Conservation (phyloP, 2,113 vertebrate genomes). For the Ibidorhyncha struthersii region DNA sequence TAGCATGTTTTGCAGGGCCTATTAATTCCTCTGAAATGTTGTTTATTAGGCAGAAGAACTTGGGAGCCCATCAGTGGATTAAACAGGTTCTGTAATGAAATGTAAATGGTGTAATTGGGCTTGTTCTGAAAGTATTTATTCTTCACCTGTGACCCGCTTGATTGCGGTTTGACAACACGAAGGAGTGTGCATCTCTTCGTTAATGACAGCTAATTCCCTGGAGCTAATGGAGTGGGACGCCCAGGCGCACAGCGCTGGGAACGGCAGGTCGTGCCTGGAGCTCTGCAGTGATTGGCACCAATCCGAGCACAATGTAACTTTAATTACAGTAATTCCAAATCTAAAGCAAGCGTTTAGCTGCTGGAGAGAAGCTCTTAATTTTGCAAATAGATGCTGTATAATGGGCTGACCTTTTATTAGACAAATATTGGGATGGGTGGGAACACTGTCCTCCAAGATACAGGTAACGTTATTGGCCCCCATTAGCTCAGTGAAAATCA, state of each 20-base stretch:
- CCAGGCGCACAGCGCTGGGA: slow-evolving; percentile 34
- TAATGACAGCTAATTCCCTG: slow-evolving; percentile 76
- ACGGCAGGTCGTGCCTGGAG: slow-evolving; percentile 57
- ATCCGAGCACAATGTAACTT: slow-evolving; percentile 72
- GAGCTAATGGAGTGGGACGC: slow-evolving; percentile 74
- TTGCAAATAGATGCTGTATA: slow-evolving; percentile 62
- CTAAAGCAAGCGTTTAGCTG: slow-evolving; percentile 71
- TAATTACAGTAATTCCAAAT: slow-evolving; percentile 76
- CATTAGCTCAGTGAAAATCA: slow-evolving; percentile 50
- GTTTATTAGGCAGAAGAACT: slow-evolving; percentile 72
- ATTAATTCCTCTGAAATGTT: slow-evolving; percentile 71
- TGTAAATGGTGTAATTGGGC: slow-evolving; percentile 79
- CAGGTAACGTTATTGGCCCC: slow-evolving; percentile 30
- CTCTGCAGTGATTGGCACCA: slow-evolving; percentile 71
- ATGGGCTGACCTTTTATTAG: slow-evolving; percentile 74
- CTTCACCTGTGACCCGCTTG: slow-evolving; percentile 76
- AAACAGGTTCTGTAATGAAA: slow-evolving; percentile 77
- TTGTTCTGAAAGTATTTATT: slow-evolving; percentile 78
- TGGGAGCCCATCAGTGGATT: slow-evolving; percentile 67
- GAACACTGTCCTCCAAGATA: not conserved
- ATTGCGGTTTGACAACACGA: slow-evolving; percentile 78
- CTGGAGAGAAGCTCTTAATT: slow-evolving; percentile 67
- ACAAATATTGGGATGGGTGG: slow-evolving; percentile 55
- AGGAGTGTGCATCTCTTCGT: slow-evolving; percentile 68
- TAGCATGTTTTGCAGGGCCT: slow-evolving; percentile 67